These are phyloP conservation scores for Thymelicus lineola DNA, from an alignment of 2,888 invertebrate genomes.

Conservation along the genomic window DNA sequence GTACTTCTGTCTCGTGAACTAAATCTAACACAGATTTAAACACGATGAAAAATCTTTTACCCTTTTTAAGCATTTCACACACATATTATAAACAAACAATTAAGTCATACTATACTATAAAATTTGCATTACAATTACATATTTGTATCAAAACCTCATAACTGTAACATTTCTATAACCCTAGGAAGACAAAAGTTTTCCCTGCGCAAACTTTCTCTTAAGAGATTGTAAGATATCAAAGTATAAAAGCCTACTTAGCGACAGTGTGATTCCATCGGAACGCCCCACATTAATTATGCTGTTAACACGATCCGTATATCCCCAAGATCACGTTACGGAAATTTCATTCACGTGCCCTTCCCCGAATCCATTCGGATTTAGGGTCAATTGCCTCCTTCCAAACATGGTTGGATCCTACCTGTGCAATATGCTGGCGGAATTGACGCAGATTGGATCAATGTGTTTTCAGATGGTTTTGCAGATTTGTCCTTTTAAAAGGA, in stretches of 20 bases:
- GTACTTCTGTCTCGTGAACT: no score
- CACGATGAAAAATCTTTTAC: no score
- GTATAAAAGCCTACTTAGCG: constrained; percentile 5
- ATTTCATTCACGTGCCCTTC: constrained; percentile 13
- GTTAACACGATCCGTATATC: constrained; percentile 16
- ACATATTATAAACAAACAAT: no score
- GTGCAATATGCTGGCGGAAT: constrained; percentile 6
- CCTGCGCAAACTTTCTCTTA: background rate
- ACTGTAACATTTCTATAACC: no score
- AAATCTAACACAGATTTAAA: no score
- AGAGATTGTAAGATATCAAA: background rate
- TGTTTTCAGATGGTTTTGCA: background rate
- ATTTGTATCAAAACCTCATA: no score
- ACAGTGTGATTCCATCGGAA: background rate
- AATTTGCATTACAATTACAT: no score
- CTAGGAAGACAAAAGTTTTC: background rate
- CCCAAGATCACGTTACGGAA: constrained; percentile 17
- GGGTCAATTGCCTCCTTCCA: constrained; percentile 14
- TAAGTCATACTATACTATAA: no score
- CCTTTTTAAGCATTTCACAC: no score
- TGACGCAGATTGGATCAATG: constrained; percentile 2
- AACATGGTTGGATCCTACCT: constrained; percentile 8
- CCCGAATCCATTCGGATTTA: constrained; percentile 5
- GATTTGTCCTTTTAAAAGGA: background rate
- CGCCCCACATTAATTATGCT: constrained; percentile 9